These are phyloP conservation scores for Rhagonycha fulva DNA, from an alignment of 2,888 invertebrate genomes.

Conservation along the genomic window DNA sequence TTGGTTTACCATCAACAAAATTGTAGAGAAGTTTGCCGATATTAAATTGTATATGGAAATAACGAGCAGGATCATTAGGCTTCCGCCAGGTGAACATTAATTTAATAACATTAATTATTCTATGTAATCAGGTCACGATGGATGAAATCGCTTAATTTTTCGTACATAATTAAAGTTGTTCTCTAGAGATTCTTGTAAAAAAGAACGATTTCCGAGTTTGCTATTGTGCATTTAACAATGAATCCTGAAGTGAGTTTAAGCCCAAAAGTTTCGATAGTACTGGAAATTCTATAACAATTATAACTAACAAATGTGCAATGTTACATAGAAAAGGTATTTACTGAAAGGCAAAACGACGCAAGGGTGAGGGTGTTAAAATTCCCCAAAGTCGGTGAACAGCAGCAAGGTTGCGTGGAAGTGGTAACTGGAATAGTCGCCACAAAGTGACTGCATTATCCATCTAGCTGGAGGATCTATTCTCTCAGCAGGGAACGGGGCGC, in stretches of 20 bases:
- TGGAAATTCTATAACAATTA: neutral
- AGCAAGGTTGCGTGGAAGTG: constrained; percentile 27
- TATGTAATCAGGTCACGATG: neutral
- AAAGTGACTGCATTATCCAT: constrained; percentile 33
- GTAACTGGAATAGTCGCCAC: constrained; percentile 32
- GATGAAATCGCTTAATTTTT: neutral
- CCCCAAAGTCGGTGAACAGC: constrained; percentile 19
- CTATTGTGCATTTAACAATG: neutral
- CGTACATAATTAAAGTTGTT: neutral
- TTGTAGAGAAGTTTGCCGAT: neutral
- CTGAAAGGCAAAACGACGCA: constrained; percentile 14
- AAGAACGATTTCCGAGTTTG: neutral
- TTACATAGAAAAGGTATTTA: constrained; percentile 15
- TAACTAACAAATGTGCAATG: constrained; percentile 9
- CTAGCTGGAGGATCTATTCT: constrained; percentile 27
- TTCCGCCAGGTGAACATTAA: neutral
- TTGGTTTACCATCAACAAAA: neutral
- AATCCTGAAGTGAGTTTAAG: neutral
- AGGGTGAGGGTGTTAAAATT: constrained; percentile 22
- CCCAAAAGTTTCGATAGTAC: neutral
- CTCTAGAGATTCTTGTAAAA: neutral
- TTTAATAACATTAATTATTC: neutral
- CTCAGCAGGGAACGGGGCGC: constrained; percentile 26
- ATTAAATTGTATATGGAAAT: neutral
- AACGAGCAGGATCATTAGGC: neutral